These are phyloP conservation scores for Esperia sulphurella DNA, from an alignment of 2,888 invertebrate species.

Conservation along the genomic window DNA sequence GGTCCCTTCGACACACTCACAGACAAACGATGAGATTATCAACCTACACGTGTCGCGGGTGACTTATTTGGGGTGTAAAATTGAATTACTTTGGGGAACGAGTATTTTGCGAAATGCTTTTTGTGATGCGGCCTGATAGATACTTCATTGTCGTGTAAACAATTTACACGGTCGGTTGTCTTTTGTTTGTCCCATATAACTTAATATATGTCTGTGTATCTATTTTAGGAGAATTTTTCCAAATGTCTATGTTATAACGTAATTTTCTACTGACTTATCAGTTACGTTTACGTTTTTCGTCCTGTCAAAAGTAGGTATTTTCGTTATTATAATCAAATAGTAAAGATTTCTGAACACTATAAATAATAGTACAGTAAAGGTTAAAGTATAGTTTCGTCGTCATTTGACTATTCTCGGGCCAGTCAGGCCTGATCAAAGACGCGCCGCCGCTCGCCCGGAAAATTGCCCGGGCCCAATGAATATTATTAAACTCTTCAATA, in stretches of 20 bases:
- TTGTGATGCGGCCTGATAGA: constrained; percentile 30
- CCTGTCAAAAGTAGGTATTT: no score
- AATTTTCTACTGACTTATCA: neutral
- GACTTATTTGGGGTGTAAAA: constrained; percentile 58
- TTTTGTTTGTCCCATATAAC: no score
- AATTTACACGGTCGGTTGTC: neutral
- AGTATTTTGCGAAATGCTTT: constrained; percentile 53
- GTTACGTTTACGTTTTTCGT: no score
- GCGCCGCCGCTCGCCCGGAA: constrained; percentile 68
- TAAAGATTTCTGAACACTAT: no score
- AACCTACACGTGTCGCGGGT: constrained; percentile 39
- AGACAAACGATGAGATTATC: constrained; percentile 36
- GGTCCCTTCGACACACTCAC: constrained; percentile 26
- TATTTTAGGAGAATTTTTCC: no score
- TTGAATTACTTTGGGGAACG: constrained; percentile 50
- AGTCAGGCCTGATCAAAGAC: constrained; percentile 72
- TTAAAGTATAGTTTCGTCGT: constrained; percentile 46
- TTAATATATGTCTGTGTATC: no score
- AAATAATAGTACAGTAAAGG: constrained; percentile 23
- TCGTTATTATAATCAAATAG: no score
- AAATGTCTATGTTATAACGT: neutral
- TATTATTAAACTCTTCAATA: constrained; percentile 78
- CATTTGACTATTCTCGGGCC: constrained; percentile 59
- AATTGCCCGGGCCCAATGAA: constrained; percentile 78
- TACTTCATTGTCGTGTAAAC: constrained; percentile 9